Evolutionary conservation across 1,140 invertebrate species (phyloP).

Genomic region (Drosophila serrata): DNA sequence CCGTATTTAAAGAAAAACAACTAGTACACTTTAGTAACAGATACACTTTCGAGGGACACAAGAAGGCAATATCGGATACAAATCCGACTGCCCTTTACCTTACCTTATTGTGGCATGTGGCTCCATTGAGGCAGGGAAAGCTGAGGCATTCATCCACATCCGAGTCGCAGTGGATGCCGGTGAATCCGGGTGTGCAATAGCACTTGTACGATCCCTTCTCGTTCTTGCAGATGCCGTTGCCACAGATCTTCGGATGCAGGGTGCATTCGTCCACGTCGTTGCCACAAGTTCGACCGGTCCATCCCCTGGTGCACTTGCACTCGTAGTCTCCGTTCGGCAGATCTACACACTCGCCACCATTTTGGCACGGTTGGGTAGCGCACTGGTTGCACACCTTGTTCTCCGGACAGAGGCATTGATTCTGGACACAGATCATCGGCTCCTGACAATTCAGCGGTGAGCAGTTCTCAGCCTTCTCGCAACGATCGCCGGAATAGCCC

Average conservation of each 20-base stretch:
- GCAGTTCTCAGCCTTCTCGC: conserved; percentile 91
- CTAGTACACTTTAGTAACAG: conserved; percentile 79
- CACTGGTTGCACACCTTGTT: conserved; percentile 86
- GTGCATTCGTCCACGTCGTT: conserved; percentile 93
- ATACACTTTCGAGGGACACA: background rate
- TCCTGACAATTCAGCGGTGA: conserved; percentile 86
- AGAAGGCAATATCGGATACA: background rate
- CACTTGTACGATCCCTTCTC: conserved; percentile 92
- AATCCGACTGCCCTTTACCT: conserved; percentile 43
- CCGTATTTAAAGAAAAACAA: conserved; percentile 85
- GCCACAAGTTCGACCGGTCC: conserved; percentile 90
- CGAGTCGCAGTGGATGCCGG: conserved; percentile 92
- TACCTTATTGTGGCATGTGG: conserved; percentile 92
- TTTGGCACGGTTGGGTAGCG: conserved; percentile 88
- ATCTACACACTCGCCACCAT: conserved; percentile 89
- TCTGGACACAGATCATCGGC: conserved; percentile 88
- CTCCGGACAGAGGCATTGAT: conserved; percentile 87
- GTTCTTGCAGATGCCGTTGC: conserved; percentile 94
- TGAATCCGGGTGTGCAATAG: conserved; percentile 94
- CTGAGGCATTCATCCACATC: conserved; percentile 96
- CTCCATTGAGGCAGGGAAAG: conserved; percentile 94
- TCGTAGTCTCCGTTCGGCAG: conserved; percentile 88
- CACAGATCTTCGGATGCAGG: conserved; percentile 88
- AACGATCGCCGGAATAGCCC: conserved; percentile 91
- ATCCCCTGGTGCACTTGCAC: conserved; percentile 92